These are phyloP conservation scores for Piaya cayana DNA, from an alignment of 2,113 vertebrate species.

Conservation along the genomic window DNA sequence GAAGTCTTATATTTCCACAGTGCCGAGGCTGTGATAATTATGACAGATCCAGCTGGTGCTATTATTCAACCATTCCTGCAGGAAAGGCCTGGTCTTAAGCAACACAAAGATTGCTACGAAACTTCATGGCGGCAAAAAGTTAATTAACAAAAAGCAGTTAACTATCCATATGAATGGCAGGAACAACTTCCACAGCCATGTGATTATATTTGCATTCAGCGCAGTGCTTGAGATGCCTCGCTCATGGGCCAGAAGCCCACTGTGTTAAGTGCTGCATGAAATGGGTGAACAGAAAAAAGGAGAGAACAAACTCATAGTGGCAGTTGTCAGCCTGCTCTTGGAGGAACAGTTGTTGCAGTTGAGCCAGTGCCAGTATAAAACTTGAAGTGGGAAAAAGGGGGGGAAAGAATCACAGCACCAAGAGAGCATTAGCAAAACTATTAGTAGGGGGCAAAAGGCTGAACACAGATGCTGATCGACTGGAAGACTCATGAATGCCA, in stretches of 20 bases:
- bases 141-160: conserved; percentile 63
- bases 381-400: conserved; percentile 38
- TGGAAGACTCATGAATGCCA: background rate
- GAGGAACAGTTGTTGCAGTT: conserved; percentile 63
- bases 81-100: background rate
- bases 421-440: background rate
- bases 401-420: conserved; percentile 7
- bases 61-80: conserved; percentile 52
- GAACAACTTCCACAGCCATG: conserved; percentile 48
- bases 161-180: conserved; percentile 46
- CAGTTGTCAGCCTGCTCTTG: conserved; percentile 65
- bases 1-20: conserved; percentile 59
- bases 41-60: conserved; percentile 54
- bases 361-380: conserved; percentile 51
- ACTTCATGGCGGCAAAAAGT: conserved; percentile 24
- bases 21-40: conserved; percentile 52
- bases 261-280: conserved; percentile 59
- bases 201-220: conserved; percentile 52
- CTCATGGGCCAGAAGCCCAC: conserved; percentile 53
- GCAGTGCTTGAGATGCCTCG: conserved; percentile 11
- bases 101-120: background rate
- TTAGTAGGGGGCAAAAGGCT: background rate
- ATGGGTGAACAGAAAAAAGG: conserved; percentile 56
- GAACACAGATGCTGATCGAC: background rate
- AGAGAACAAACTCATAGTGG: conserved; percentile 66